Conservation (phyloP, 2,888 invertebrate species). For the Plagodis pulveraria region DNA sequence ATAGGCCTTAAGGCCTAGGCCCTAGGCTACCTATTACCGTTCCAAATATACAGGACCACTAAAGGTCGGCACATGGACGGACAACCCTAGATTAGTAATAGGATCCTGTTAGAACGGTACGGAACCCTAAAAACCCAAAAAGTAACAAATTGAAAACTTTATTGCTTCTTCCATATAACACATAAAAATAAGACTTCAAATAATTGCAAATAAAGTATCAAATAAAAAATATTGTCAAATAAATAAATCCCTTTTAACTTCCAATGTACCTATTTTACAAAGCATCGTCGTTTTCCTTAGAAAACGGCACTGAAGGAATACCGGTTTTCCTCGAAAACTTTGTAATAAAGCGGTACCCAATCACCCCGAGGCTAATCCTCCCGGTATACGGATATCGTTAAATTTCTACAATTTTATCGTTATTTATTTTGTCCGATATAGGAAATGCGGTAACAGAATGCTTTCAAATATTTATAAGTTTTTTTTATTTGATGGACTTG, state of each 20-base stretch:
- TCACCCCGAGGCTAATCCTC: constrained; percentile 22
- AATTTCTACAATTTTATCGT: constrained; percentile 12
- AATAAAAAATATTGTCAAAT: too few relatives aligned
- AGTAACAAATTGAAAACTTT: too few relatives aligned
- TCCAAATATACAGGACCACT: too few relatives aligned
- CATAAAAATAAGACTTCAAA: too few relatives aligned
- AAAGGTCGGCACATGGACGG: too few relatives aligned
- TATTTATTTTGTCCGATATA: constrained; percentile 6
- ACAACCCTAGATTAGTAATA: too few relatives aligned
- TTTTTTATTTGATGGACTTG: neutral
- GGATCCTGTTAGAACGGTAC: too few relatives aligned
- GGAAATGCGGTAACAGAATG: neutral
- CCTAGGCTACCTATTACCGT: too few relatives aligned
- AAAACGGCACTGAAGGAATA: neutral
- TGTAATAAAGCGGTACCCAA: constrained; percentile 22
- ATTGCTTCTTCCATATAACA: too few relatives aligned
- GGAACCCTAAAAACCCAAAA: too few relatives aligned
- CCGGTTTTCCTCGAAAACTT: constrained; percentile 19
- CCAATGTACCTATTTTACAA: neutral
- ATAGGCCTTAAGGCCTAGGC: too few relatives aligned
- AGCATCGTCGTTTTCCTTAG: neutral
- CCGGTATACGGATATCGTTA: constrained; percentile 15
- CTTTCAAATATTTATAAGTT: neutral
- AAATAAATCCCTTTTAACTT: neutral
- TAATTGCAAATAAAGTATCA: too few relatives aligned